Evolutionary conservation across 2,797 vertebrate species (phyloP).

Genomic region (Phoxinus dragarum): DNA sequence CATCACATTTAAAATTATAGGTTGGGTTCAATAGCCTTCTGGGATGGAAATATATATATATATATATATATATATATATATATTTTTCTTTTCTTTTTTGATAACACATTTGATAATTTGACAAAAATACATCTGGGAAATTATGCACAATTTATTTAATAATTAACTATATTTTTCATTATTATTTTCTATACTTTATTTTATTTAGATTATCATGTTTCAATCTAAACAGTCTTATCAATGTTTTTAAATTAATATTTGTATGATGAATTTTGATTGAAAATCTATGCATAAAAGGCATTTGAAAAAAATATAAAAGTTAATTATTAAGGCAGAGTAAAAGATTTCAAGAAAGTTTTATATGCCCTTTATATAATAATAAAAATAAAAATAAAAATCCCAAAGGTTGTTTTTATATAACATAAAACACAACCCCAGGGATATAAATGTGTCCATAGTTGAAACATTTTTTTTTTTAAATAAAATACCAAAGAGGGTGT

Average conservation of each 20-base stretch:
- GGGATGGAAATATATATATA: no score
- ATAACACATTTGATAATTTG: no score
- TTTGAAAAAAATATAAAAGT: not conserved
- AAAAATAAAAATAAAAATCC: no score
- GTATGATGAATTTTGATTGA: not conserved
- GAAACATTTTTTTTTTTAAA: no score
- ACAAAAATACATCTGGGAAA: no score
- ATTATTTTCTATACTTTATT: not conserved
- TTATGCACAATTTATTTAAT: no score
- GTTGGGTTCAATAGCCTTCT: no score
- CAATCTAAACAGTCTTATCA: not conserved
- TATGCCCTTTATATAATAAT: not conserved
- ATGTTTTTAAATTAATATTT: not conserved
- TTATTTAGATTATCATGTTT: not conserved
- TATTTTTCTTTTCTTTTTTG: no score
- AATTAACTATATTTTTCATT: no score
- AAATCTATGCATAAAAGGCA: not conserved
- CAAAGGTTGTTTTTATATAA: no score
- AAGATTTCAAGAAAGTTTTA: not conserved
- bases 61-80: no score
- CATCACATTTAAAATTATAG: not conserved
- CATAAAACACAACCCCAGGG: not conserved
- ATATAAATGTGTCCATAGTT: constrained; percentile 38
- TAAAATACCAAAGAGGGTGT: not conserved
- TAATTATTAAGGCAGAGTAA: not conserved